Evolutionary conservation across 2,797 vertebrate genomes (phyloP).

Genomic region (Bryconaethiops microstoma): DNA sequence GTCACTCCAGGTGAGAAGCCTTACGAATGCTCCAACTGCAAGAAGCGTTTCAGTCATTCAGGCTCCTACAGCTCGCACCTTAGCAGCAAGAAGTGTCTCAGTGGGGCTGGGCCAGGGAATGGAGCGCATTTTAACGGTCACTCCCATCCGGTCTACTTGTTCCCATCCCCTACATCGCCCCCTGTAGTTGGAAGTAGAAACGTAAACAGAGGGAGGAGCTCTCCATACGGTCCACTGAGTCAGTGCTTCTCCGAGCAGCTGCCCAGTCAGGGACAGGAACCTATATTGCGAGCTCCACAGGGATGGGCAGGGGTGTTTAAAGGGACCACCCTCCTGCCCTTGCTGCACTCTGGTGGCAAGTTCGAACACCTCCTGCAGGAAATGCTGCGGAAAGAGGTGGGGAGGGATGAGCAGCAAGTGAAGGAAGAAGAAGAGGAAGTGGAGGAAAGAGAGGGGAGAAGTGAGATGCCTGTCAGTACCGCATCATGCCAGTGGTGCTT

Average conservation of each 20-base stretch:
- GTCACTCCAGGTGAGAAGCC: slow-evolving; percentile 81
- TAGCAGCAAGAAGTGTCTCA: slow-evolving; percentile 82
- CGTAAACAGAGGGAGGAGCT: slow-evolving; percentile 62
- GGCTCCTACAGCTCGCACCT: slow-evolving; percentile 84
- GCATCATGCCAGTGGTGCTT: slow-evolving; percentile 74
- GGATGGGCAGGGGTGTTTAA: slow-evolving; percentile 70
- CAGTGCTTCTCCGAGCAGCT: slow-evolving; percentile 35
- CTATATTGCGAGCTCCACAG: slow-evolving; percentile 45
- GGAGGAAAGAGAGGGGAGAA: slow-evolving; percentile 55
- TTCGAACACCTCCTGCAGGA: slow-evolving; percentile 79
- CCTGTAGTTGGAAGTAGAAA: slow-evolving; percentile 67
- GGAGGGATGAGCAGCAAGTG: slow-evolving; percentile 50
- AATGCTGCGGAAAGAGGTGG: slow-evolving; percentile 74
- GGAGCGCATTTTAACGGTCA: slow-evolving; percentile 69
- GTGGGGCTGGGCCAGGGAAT: slow-evolving; percentile 62
- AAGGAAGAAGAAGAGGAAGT: slow-evolving; percentile 33
- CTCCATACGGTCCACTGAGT: slow-evolving; percentile 51
- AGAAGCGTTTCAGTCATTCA: slow-evolving; percentile 83
- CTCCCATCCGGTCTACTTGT: slow-evolving; percentile 61
- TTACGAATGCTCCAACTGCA: slow-evolving; percentile 84
- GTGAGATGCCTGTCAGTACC: slow-evolving; percentile 36
- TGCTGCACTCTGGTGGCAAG: slow-evolving; percentile 71
- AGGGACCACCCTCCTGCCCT: slow-evolving; percentile 72
- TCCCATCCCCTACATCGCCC: slow-evolving; percentile 70
- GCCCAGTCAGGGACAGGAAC: slow-evolving; percentile 57